These are phyloP conservation scores for Spisula solida DNA, from an alignment of 2,888 invertebrate genomes.

Conservation along the genomic window DNA sequence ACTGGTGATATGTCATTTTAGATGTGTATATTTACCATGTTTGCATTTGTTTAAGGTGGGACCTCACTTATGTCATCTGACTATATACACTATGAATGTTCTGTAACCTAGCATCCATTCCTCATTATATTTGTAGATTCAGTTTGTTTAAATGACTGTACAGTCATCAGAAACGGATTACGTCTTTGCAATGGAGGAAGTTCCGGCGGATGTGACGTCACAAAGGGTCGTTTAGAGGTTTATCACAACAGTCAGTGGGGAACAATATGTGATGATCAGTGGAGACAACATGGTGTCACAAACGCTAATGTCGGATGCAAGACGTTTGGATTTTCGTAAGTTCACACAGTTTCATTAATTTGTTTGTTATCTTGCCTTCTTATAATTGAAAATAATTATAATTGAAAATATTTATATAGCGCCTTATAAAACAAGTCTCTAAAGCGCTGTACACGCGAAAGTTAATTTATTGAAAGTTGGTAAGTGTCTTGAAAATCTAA, in stretches of 20 bases:
- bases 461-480: too few species aligned
- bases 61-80: too few species aligned
- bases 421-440: too few species aligned
- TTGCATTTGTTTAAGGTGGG: too few species aligned
- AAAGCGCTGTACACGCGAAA: too few species aligned
- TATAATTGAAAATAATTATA: too few species aligned
- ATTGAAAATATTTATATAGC: too few species aligned
- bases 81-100: too few species aligned
- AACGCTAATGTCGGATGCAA: background rate
- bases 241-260: background rate
- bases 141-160: background rate
- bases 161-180: background rate
- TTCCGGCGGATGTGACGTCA: background rate
- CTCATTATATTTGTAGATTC: background rate
- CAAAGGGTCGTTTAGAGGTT: background rate
- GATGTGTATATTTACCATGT: too few species aligned
- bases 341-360: background rate
- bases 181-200: background rate
- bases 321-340: background rate
- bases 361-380: background rate
- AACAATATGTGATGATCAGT: background rate
- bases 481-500: too few species aligned
- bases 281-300: background rate
- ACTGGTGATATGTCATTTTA: too few species aligned
- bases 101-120: too few species aligned